Percentiles rank a stretch among this genome's conserved stretches.
Conservation (phyloP, 2,888 invertebrate genomes). For the Ecliptopera silaceata region DNA sequence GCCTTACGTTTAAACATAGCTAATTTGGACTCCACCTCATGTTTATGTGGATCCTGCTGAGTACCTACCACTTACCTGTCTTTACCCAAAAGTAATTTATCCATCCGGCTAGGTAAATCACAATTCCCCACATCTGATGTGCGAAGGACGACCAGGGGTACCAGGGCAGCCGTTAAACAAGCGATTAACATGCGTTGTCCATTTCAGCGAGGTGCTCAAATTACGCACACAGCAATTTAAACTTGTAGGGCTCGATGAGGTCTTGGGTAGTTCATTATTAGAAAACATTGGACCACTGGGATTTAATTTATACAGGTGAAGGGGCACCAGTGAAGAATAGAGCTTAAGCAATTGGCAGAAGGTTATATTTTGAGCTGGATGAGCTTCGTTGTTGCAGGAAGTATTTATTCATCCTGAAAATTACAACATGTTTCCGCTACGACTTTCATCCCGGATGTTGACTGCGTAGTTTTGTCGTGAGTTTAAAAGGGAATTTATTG, state of each 20-base stretch:
- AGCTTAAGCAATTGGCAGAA: slow-evolving; percentile 1
- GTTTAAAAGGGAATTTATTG: background rate
- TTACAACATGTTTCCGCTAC: slow-evolving; percentile 8
- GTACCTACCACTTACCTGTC: background rate
- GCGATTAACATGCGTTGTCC: slow-evolving; percentile 64
- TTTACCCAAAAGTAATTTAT: slow-evolving; percentile 11
- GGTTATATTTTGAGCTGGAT: background rate
- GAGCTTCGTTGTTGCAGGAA: background rate
- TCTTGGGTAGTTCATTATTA: slow-evolving; percentile 56
- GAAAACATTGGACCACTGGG: slow-evolving; percentile 39
- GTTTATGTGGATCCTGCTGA: background rate
- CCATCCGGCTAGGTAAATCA: slow-evolving; percentile 25
- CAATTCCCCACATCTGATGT: slow-evolving; percentile 25
- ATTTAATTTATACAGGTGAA: slow-evolving; percentile 29
- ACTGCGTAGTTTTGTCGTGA: slow-evolving; percentile 3
- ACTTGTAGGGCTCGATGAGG: slow-evolving; percentile 42
- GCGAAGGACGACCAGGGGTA: slow-evolving; percentile 10
- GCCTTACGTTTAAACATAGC: background rate
- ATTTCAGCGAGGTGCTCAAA: slow-evolving; percentile 51
- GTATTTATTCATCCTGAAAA: slow-evolving; percentile 18
- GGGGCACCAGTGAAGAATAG: background rate
- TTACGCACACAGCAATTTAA: slow-evolving; percentile 56
- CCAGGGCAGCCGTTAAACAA: slow-evolving; percentile 50
- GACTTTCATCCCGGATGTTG: slow-evolving; percentile 2
- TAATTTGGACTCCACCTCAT: background rate